Evolutionary conservation across 2,888 invertebrate species (phyloP).

Genomic region (Yponomeuta malinellus): DNA sequence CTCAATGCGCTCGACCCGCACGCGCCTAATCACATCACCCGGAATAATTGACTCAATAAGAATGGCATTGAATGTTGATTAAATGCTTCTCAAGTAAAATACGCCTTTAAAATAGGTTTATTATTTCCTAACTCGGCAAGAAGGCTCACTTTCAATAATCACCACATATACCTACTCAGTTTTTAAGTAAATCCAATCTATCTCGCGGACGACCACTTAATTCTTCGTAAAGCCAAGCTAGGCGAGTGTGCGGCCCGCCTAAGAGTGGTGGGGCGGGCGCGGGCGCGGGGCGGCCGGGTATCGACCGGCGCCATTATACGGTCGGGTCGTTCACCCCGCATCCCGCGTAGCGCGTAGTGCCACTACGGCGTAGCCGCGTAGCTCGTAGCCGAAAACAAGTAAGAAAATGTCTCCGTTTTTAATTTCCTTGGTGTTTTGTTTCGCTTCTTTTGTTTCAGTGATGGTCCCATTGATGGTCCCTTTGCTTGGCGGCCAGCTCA

Average conservation of each 20-base stretch:
- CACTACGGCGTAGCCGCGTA: conserved; percentile 28
- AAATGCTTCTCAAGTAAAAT: background rate
- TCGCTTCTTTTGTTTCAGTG: conserved; percentile 9
- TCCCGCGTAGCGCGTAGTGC: conserved; percentile 34
- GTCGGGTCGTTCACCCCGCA: conserved; percentile 41
- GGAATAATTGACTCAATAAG: background rate
- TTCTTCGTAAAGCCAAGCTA: conserved; percentile 16
- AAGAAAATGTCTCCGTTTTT: conserved; percentile 8
- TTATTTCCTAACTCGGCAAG: background rate
- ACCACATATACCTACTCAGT: conserved; percentile 7
- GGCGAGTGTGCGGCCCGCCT: conserved; percentile 12
- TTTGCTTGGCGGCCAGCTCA: background rate
- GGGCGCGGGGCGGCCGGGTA: conserved; percentile 27
- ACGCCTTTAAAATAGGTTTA: background rate
- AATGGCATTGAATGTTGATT: background rate
- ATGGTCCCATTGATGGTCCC: background rate
- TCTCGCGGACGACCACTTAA: conserved; percentile 15
- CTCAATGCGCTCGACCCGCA: background rate
- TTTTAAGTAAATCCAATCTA: conserved; percentile 15
- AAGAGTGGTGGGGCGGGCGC: background rate
- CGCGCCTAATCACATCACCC: background rate
- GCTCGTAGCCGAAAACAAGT: conserved; percentile 10
- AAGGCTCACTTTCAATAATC: conserved; percentile 8
- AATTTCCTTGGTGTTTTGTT: conserved; percentile 10
- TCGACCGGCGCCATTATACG: conserved; percentile 49